phyloP scores from a whole-genome alignment of 2,113 vertebrate genomes.

The Leptosomus discolor region DNA sequence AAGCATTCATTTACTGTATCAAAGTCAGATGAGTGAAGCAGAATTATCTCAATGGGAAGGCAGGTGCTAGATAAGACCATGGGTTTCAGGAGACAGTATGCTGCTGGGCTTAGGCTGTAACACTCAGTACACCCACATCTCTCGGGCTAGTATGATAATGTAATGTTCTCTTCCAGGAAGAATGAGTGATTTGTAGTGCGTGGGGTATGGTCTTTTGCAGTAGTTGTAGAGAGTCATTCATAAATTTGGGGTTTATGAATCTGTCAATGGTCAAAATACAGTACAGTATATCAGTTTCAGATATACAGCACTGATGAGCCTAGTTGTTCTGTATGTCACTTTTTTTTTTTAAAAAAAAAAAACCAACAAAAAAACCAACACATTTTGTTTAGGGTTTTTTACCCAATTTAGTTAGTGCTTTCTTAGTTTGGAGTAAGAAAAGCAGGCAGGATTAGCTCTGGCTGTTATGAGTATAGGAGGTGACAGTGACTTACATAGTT shows the following conservation, averaged over 20 bases:
- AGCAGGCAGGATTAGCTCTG: not conserved
- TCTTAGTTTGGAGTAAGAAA: not conserved
- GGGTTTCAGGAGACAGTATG: not conserved
- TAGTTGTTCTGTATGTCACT: rapidly evolving
- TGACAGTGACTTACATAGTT: too few species aligned
- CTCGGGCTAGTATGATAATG: not conserved
- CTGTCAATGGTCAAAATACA: not conserved
- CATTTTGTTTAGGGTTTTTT: not conserved
- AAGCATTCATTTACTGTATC: not conserved
- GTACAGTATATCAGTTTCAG: not conserved
- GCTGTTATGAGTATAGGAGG: not conserved
- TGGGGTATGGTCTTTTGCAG: rapidly evolving
- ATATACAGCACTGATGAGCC: not conserved
- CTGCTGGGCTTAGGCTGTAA: not conserved
- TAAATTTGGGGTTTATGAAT: not conserved
- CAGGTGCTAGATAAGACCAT: not conserved
- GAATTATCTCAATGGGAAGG: not conserved
- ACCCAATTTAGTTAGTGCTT: not conserved
- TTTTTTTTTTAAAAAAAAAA: not conserved
- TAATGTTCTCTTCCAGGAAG: not conserved
- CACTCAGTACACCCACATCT: not conserved
- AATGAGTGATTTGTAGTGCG: rapidly evolving
- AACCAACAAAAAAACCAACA: too few species aligned
- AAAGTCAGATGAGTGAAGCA: not conserved
- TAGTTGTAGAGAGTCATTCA: not conserved